Evolutionary conservation across 2,888 invertebrate species (phyloP).

Genomic region (Pseudococcus jackbeardsleyi): DNA sequence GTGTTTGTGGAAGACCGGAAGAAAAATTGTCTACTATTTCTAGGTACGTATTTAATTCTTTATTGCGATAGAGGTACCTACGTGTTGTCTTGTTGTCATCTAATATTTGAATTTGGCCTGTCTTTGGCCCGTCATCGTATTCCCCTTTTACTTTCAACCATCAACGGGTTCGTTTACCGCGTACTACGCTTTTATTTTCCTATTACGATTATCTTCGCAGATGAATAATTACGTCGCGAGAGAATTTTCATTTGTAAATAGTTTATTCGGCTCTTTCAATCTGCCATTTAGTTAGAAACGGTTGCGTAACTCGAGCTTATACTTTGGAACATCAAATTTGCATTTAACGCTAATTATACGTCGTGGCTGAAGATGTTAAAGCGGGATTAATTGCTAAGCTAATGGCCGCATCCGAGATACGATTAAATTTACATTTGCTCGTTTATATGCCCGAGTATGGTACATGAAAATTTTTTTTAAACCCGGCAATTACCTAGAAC

Average conservation of each 20-base stretch:
- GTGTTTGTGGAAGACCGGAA: conserved; percentile 65
- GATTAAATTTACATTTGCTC: conserved; percentile 35
- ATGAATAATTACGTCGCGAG: neutral
- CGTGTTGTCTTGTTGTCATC: neutral
- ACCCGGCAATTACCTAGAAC: conserved; percentile 19
- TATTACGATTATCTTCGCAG: neutral
- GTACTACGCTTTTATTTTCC: neutral
- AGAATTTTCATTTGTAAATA: neutral
- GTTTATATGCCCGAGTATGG: neutral
- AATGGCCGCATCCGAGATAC: conserved; percentile 17
- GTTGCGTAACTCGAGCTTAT: neutral
- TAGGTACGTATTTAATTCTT: conserved; percentile 61
- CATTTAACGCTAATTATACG: conserved; percentile 46
- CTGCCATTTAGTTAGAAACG: neutral
- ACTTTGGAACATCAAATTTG: conserved; percentile 29
- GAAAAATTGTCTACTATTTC: conserved; percentile 66
- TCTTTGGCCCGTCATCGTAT: neutral
- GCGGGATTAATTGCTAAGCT: conserved; percentile 11
- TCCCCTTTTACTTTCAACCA: neutral
- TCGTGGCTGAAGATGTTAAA: neutral
- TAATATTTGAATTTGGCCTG: neutral
- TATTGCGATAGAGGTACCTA: neutral
- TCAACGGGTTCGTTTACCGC: neutral
- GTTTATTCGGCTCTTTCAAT: neutral
- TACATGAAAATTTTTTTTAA: conserved; percentile 12